A percentile compares a stretch with the other conserved stretches of the same genome.
Evolutionary conservation across 2,113 vertebrate species (phyloP).

Genomic region (Peromyscus polionotus): DNA sequence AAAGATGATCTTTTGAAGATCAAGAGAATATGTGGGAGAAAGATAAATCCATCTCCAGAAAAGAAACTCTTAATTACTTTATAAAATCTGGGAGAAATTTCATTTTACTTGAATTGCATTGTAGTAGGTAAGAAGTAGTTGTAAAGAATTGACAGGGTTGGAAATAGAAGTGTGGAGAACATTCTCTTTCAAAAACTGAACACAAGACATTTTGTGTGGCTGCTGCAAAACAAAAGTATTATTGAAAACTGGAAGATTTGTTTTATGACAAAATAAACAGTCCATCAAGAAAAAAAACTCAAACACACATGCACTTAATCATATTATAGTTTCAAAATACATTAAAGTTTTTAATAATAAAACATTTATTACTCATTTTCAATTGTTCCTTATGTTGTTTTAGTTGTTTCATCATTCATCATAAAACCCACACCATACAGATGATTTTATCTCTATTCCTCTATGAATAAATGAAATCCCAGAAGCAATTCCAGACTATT

Average conservation of each 20-base stretch:
- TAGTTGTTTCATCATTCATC: not conserved
- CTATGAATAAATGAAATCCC: not conserved
- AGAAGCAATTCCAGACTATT: not conserved
- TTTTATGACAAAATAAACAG: not conserved
- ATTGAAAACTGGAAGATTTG: not conserved
- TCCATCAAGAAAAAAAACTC: not conserved
- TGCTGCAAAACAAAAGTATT: not conserved
- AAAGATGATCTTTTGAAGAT: not conserved
- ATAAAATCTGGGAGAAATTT: not conserved
- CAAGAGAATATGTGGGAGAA: not conserved
- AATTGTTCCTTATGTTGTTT: not conserved
- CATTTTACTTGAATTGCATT: conserved; percentile 3
- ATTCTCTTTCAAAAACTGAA: not conserved
- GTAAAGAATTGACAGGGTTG: not conserved
- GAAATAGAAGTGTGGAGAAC: not conserved
- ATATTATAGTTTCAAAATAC: not conserved
- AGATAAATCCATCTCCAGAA: not conserved
- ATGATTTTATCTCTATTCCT: not conserved
- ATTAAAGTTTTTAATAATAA: not conserved
- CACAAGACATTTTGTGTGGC: not conserved
- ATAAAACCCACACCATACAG: not conserved
- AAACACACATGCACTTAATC: not conserved
- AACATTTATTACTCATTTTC: not conserved
- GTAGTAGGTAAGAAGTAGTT: not conserved
- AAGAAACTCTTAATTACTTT: not conserved